These are phyloP conservation scores for Gracilinanus agilis DNA, from an alignment of 2,113 vertebrate genomes.

Conservation along the genomic window DNA sequence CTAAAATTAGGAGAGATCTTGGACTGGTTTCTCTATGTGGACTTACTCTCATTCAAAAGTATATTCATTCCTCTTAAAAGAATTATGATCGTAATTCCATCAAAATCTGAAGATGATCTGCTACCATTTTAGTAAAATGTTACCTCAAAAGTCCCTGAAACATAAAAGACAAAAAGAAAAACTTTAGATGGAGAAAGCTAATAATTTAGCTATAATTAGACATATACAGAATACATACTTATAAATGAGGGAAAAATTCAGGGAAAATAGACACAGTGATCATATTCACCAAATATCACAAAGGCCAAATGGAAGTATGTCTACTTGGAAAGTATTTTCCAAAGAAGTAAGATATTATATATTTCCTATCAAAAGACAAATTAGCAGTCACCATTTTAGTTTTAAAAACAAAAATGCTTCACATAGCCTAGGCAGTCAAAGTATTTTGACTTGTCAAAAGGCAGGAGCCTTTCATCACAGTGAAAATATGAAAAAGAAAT, in stretches of 20 bases:
- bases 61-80: not conserved
- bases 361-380: not conserved
- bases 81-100: not conserved
- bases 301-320: not conserved
- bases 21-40: not conserved
- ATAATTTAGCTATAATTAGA: not conserved
- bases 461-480: not conserved
- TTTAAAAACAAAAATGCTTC: not conserved
- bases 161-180: not conserved
- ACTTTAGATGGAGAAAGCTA: not conserved
- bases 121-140: not conserved
- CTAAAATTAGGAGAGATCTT: not conserved
- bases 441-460: not conserved
- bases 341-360: not conserved
- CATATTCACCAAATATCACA: not conserved
- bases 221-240: not conserved
- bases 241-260: not conserved
- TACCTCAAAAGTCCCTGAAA: not conserved
- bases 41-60: not conserved
- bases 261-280: not conserved
- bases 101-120: not conserved
- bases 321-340: not conserved
- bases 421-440: not conserved
- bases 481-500: slow-evolving; percentile 8
- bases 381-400: not conserved